phyloP scores from a whole-genome alignment of 1,140 invertebrate genomes.

The Amphibalanus amphitrite region DNA sequence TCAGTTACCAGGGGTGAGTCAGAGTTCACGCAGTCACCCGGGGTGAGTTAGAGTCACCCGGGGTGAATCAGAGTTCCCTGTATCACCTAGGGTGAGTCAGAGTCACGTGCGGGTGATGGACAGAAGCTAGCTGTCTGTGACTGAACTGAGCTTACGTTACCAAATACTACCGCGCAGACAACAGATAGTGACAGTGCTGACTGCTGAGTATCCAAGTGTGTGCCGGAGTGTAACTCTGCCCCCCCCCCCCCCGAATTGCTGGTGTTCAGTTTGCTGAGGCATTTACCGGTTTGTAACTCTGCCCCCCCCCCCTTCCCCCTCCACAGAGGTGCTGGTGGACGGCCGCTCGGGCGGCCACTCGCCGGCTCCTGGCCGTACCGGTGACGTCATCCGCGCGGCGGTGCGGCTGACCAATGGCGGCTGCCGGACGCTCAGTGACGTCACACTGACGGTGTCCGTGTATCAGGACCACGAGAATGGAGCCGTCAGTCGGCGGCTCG shows the following conservation, averaged over 20 bases:
- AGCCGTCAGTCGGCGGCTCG: conserved; percentile 58
- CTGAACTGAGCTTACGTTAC: too few relatives aligned
- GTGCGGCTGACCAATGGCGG: conserved; percentile 54
- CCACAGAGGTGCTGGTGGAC: conserved; percentile 50
- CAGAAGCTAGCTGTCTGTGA: too few relatives aligned
- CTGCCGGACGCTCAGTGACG: conserved; percentile 44
- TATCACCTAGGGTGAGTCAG: too few relatives aligned
- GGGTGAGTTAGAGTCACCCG: too few relatives aligned
- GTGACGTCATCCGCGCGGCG: conserved; percentile 50
- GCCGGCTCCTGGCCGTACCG: conserved; percentile 43
- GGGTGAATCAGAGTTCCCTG: too few relatives aligned
- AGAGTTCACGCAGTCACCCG: too few relatives aligned
- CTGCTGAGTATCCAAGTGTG: not conserved
- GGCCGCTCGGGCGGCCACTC: conserved; percentile 44
- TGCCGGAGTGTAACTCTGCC: not conserved
- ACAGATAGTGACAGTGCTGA: too few relatives aligned
- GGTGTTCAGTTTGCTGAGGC: not conserved
- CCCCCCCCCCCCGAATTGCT: not conserved
- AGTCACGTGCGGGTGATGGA: too few relatives aligned
- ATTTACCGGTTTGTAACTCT: not conserved
- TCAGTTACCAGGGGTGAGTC: too few relatives aligned
- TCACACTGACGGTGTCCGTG: conserved; percentile 57
- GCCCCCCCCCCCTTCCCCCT: conserved; percentile 15
- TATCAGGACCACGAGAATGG: conserved; percentile 86
- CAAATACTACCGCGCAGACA: too few relatives aligned